These are phyloP conservation scores for Drosophila lutescens DNA, from an alignment of 2,888 invertebrate species.

Conservation along the genomic window DNA sequence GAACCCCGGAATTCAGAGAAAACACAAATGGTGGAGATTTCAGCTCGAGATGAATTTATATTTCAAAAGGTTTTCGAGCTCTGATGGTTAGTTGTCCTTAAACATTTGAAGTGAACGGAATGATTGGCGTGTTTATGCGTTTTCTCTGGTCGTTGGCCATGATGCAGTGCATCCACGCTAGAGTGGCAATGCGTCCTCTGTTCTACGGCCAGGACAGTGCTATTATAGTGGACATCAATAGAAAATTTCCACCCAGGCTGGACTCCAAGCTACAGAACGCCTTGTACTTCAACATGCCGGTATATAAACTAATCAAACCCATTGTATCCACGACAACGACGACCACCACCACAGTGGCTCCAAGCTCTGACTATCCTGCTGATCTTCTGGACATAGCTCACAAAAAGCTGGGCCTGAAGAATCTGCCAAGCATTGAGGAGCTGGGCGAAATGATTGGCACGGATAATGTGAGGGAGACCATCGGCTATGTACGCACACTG, in stretches of 20 bases:
- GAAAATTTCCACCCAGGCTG: constrained; percentile 13
- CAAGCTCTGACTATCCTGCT: constrained; percentile 66
- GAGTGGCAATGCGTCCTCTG: constrained; percentile 45
- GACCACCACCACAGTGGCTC: constrained; percentile 32
- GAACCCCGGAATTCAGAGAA: constrained; percentile 50
- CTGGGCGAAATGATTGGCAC: constrained; percentile 78
- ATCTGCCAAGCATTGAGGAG: constrained; percentile 76
- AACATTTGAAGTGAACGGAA: constrained; percentile 45
- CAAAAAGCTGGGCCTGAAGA: constrained; percentile 70
- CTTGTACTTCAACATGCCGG: constrained; percentile 61
- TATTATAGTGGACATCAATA: constrained; percentile 62
- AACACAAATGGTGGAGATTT: constrained; percentile 12
- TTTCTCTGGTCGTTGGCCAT: constrained; percentile 49
- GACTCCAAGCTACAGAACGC: constrained; percentile 55
- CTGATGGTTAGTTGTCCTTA: constrained; percentile 59
- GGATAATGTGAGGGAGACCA: constrained; percentile 67
- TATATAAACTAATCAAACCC: constrained; percentile 64
- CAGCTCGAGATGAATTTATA: constrained; percentile 15
- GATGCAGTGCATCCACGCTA: constrained; percentile 48
- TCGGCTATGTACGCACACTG: constrained; percentile 73
- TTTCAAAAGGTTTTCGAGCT: not conserved
- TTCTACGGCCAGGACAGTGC: constrained; percentile 70
- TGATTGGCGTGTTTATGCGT: constrained; percentile 39
- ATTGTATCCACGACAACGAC: constrained; percentile 10
- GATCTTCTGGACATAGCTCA: constrained; percentile 77